Conservation (phyloP, 1,140 invertebrate species). For the Ceratitis capitata region DNA sequence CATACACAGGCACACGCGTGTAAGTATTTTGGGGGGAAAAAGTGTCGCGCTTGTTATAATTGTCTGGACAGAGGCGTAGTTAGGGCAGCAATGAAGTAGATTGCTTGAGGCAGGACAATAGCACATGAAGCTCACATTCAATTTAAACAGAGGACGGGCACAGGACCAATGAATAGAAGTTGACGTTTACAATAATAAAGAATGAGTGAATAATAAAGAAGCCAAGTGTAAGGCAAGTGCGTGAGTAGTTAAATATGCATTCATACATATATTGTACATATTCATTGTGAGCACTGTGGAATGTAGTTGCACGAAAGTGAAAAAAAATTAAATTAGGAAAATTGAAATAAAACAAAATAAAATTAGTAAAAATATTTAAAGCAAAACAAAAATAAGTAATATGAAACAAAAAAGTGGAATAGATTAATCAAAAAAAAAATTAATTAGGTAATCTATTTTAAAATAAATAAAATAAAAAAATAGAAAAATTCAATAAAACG, state of each 20-base stretch:
- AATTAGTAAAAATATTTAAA: neutral
- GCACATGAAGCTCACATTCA: neutral
- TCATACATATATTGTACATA: neutral
- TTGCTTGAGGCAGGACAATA: neutral
- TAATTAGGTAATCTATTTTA: too few species aligned
- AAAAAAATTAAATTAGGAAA: neutral
- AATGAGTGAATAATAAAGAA: slow-evolving; percentile 26
- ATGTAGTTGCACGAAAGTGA: neutral
- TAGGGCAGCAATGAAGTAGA: neutral
- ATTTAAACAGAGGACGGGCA: neutral
- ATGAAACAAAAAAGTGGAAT: too few species aligned
- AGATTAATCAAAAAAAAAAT: too few species aligned
- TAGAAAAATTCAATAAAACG: too few species aligned
- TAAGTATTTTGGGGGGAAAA: neutral
- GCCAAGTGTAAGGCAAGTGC: slow-evolving; percentile 23
- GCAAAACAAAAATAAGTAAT: neutral
- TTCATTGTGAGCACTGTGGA: neutral
- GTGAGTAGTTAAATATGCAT: neutral
- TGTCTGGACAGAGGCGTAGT: neutral
- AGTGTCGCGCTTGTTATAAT: neutral
- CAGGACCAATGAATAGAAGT: neutral
- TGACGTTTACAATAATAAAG: neutral
- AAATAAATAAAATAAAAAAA: too few species aligned
- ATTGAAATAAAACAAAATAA: neutral
- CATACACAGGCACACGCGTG: too few species aligned